phyloP scores from a whole-genome alignment of 2,113 vertebrate genomes.

The Dromas ardeola region DNA sequence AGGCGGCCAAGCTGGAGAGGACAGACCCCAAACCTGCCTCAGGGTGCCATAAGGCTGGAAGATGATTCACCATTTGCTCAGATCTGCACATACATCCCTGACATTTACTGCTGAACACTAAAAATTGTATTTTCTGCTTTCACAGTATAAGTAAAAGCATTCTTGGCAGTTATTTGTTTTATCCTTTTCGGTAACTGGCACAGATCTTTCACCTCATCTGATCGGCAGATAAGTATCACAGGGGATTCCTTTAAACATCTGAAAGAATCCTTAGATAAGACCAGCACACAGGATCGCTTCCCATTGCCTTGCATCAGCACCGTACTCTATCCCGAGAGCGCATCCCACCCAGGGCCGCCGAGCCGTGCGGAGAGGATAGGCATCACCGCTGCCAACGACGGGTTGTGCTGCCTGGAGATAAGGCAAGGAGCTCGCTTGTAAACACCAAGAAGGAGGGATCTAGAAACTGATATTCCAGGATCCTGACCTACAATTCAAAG shows the following conservation, averaged over 20 bases:
- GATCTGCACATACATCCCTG: not conserved
- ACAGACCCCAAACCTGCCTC: not conserved
- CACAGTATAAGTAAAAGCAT: not conserved
- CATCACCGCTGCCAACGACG: fast-evolving
- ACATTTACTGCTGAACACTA: not conserved
- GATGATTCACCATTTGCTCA: not conserved
- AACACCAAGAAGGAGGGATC: not conserved
- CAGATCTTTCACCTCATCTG: not conserved
- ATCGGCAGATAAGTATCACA: not conserved
- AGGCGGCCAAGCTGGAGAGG: not conserved
- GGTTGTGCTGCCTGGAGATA: not conserved
- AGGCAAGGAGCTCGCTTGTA: not conserved
- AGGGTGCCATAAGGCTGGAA: not conserved
- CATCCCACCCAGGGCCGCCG: not conserved
- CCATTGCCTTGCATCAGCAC: not conserved
- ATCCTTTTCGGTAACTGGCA: not conserved
- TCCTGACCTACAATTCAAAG: not conserved
- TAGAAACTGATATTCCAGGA: not conserved
- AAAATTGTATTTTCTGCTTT: not conserved
- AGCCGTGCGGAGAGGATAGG: not conserved
- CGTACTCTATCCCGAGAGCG: fast-evolving
- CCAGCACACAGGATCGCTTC: not conserved
- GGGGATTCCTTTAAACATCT: not conserved
- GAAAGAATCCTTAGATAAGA: not conserved
- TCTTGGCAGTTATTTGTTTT: not conserved